phyloP scores from a whole-genome alignment of 2,113 vertebrate species.

The Ictalurus punctatus region DNA sequence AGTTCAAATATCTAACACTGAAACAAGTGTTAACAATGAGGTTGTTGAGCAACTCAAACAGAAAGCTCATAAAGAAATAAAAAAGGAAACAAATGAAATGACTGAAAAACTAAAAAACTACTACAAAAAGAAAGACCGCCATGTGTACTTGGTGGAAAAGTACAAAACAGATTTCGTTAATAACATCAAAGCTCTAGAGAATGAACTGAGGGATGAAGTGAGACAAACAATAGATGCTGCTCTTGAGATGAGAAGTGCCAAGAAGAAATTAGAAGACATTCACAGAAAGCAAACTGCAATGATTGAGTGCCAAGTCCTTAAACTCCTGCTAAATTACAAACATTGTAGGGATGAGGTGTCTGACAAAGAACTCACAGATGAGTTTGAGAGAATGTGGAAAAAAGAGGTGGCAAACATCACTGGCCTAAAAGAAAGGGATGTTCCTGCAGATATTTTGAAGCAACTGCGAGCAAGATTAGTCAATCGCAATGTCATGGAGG shows the following conservation, averaged over 20 bases:
- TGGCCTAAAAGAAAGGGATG: constrained; percentile 37
- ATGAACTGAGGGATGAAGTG: constrained; percentile 46
- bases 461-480: constrained; percentile 50
- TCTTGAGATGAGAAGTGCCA: constrained; percentile 22
- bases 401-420: background rate
- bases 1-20: background rate
- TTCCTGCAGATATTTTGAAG: constrained; percentile 36
- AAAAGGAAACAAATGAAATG: constrained; percentile 30
- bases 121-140: constrained; percentile 55
- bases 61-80: constrained; percentile 19
- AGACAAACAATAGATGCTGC: constrained; percentile 17
- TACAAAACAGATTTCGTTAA: constrained; percentile 62
- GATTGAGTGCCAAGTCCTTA: constrained; percentile 60
- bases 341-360: constrained; percentile 36
- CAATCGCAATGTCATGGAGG: constrained; percentile 45
- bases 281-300: constrained; percentile 35
- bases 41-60: constrained; percentile 31
- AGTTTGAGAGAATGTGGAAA: constrained; percentile 55
- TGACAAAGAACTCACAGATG: background rate
- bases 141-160: constrained; percentile 62
- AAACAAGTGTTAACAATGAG: background rate
- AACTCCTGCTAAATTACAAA: constrained; percentile 48
- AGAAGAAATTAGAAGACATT: constrained; percentile 44
- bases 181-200: constrained; percentile 45
- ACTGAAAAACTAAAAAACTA: constrained; percentile 37